Evolutionary conservation across 2,113 vertebrate genomes (phyloP).

Genomic region (Cynoglossus semilaevis): DNA sequence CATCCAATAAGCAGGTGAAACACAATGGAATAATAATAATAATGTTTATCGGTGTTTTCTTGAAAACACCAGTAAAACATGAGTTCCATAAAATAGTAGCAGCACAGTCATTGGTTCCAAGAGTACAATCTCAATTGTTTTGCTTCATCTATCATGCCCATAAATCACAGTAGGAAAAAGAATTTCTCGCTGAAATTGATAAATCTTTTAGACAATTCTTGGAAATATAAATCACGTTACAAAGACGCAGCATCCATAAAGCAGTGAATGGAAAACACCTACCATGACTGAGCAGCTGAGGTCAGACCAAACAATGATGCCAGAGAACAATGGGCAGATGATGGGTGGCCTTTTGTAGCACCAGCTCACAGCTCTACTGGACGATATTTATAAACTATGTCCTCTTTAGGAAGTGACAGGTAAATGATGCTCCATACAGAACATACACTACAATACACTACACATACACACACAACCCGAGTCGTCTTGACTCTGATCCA

Average conservation of each 20-base stretch:
- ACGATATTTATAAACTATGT: slow-evolving; percentile 95
- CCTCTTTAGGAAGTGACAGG: slow-evolving; percentile 96
- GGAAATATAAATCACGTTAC: too few relatives aligned
- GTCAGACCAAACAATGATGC: slow-evolving; percentile 45
- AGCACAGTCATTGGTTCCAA: too few relatives aligned
- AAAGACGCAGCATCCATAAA: too few relatives aligned
- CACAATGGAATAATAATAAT: background rate
- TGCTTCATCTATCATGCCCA: too few relatives aligned
- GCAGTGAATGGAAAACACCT: slow-evolving; percentile 62
- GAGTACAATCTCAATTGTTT: too few relatives aligned
- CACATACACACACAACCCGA: background rate
- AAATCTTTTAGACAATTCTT: background rate
- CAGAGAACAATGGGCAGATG: slow-evolving; percentile 66
- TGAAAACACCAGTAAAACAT: background rate
- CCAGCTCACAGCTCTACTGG: slow-evolving; percentile 54
- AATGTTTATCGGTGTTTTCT: background rate
- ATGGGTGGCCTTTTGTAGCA: slow-evolving; percentile 73
- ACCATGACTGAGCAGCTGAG: slow-evolving; percentile 80
- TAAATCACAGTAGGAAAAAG: too few relatives aligned
- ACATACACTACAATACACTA: slow-evolving; percentile 28
- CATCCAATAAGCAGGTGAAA: background rate
- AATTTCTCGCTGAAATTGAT: too few relatives aligned
- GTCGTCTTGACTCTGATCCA: slow-evolving; percentile 11
- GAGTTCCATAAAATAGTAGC: too few relatives aligned
- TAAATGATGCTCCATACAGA: slow-evolving; percentile 71